Evolutionary conservation across 2,797 vertebrate genomes (phyloP).

Genomic region (Sarcophilus harrisii): DNA sequence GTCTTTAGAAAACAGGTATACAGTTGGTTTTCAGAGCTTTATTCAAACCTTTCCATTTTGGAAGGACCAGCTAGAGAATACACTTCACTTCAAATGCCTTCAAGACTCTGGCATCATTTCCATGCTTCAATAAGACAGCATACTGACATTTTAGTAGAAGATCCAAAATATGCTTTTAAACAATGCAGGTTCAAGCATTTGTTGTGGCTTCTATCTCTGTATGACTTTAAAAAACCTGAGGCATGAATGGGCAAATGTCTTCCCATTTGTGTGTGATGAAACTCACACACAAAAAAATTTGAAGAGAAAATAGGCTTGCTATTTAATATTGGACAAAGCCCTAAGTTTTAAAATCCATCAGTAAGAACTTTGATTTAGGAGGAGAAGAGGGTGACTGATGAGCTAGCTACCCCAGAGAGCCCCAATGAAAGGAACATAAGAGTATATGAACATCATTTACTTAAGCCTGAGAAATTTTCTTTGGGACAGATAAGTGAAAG

Average conservation of each 20-base stretch:
- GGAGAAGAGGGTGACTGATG: constrained; percentile 17
- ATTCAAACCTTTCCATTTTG: background rate
- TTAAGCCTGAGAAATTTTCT: constrained; percentile 54
- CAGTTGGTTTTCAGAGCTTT: background rate
- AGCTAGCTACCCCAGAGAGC: constrained; percentile 44
- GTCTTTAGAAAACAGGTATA: background rate
- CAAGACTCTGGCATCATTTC: background rate
- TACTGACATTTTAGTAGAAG: background rate
- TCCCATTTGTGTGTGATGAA: too few species aligned
- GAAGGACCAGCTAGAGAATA: background rate
- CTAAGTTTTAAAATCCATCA: background rate
- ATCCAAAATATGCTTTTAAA: background rate
- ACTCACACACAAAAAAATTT: too few species aligned
- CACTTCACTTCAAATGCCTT: background rate
- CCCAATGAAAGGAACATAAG: constrained; percentile 63
- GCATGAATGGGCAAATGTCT: background rate
- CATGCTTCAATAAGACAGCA: background rate
- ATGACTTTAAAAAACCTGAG: background rate
- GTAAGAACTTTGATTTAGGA: background rate
- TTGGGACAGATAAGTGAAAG: constrained; percentile 56
- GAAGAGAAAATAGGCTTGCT: background rate
- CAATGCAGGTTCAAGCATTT: background rate
- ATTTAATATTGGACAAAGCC: constrained; percentile 3
- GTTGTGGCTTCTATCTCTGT: background rate
- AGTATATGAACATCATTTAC: constrained; percentile 69